Evolutionary conservation across 2,113 vertebrate genomes (phyloP), one percentile per base, ranked within the genome.

Genomic region (Myotis davidii): DNA sequence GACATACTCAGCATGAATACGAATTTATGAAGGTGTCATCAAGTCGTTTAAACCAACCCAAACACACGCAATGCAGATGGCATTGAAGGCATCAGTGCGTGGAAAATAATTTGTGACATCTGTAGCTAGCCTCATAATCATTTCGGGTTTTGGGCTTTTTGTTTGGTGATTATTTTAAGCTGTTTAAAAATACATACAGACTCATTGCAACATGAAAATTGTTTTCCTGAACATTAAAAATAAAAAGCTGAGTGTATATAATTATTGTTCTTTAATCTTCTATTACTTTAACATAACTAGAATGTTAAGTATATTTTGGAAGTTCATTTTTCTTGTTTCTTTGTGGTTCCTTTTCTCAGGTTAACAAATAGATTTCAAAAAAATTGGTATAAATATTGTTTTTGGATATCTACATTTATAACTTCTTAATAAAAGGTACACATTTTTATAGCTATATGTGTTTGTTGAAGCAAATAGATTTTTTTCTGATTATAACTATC

Each of bases 21-120:
- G 27, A 79, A 64, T 97, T 97, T 96, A 94, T 95, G 91, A 97
- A 96, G 91, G 85, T 96, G 81, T 85, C 93, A 95, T 94, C 77
- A 90, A 87, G 81, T 96, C 95, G 76, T 94, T 94, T 96, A 93
- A 96, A 91, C 42, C 69, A 97, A 88, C 69, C 34, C 76, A 95
- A 97, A 92, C n/a, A 86, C 83, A 27, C 45, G 72, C 61, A 67
- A 81, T 95, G 96, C 93, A 97, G 94, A 96, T 94, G 94, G 94
- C 25, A n/a, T 8, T 64, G 70, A 72, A 97, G 77, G n/a, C 94
- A 95, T 91, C 93, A 54, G 73, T 61, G 96, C 67, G 74, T 96
- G 69, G 84, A 96, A 94, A 96, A 96, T 94, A 97, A 96, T 97
- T 70, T 94, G 94, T 95, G 96, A 92, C 94, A 97, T 97, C 96